phyloP scores from a whole-genome alignment of 2,888 invertebrate species.

The Danaus chrysippus region DNA sequence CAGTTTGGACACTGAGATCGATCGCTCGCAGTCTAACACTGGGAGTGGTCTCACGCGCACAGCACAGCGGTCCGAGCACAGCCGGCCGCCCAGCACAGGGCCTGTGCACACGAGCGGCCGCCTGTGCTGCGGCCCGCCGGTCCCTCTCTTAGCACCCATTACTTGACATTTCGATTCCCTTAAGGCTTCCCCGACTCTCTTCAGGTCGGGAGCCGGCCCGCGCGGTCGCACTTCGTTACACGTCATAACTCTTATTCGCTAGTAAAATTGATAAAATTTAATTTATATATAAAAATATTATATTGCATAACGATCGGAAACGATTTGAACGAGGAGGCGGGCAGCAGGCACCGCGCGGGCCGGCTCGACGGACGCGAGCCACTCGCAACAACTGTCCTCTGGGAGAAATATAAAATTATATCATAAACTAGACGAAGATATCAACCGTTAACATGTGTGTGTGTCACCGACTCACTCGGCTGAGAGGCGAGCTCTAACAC shows the following conservation, averaged over 20 bases:
- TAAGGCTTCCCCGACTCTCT: constrained; percentile 56
- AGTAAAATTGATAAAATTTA: constrained; percentile 55
- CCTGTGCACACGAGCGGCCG: constrained; percentile 22
- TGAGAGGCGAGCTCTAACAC: constrained; percentile 69
- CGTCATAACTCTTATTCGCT: constrained; percentile 43
- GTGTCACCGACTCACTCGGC: constrained; percentile 50
- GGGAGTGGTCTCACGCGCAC: constrained; percentile 35
- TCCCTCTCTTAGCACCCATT: constrained; percentile 66
- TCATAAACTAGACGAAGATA: constrained; percentile 11
- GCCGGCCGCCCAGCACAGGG: background rate
- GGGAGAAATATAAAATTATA: constrained; percentile 11
- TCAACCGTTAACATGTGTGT: constrained; percentile 30
- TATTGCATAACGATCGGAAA: constrained; percentile 42
- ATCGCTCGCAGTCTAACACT: constrained; percentile 50
- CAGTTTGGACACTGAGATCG: constrained; percentile 74
- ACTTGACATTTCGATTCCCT: constrained; percentile 42
- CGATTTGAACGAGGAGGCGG: constrained; percentile 18
- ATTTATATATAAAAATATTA: constrained; percentile 56
- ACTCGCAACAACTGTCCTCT: constrained; percentile 29
- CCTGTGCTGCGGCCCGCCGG: constrained; percentile 38
- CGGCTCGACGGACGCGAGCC: constrained; percentile 29
- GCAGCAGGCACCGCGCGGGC: constrained; percentile 29
- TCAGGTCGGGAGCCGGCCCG: constrained; percentile 43
- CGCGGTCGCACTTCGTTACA: constrained; percentile 32
- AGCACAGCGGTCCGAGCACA: background rate